phyloP scores from a whole-genome alignment of 2,888 invertebrate genomes.

The Dynastes maya region DNA sequence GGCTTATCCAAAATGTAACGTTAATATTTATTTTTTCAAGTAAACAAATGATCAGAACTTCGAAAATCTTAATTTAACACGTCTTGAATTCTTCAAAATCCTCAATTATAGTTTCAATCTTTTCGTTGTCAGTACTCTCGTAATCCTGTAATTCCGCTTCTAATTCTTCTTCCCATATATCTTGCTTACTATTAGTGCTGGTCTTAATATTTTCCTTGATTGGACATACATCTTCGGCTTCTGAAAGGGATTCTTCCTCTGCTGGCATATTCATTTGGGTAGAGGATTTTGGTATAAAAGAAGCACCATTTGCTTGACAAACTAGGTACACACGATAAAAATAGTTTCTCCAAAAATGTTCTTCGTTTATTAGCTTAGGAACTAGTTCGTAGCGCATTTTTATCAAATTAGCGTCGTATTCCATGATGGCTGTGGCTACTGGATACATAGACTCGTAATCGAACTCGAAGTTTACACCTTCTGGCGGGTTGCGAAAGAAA shows the following conservation, averaged over 20 bases:
- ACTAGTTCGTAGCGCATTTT: slow-evolving; percentile 99
- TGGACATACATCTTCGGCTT: slow-evolving; percentile 45
- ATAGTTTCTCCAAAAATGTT: slow-evolving; percentile 99
- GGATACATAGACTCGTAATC: slow-evolving; percentile 95
- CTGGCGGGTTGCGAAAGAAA: slow-evolving; percentile 96
- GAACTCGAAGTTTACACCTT: slow-evolving; percentile 95
- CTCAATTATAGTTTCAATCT: slow-evolving; percentile 69
- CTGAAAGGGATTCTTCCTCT: not conserved
- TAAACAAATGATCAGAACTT: too few species aligned
- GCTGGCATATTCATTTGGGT: slow-evolving; percentile 71
- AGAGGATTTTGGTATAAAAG: slow-evolving; percentile 68
- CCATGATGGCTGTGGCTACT: slow-evolving; percentile 94
- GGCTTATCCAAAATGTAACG: too few species aligned
- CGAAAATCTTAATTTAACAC: too few species aligned
- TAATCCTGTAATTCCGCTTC: slow-evolving; percentile 96
- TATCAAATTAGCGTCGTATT: slow-evolving; percentile 95
- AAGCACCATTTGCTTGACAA: slow-evolving; percentile 92
- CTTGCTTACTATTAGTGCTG: slow-evolving; percentile 73
- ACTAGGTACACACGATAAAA: slow-evolving; percentile 99
- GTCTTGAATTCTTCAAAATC: slow-evolving; percentile 68
- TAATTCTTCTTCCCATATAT: slow-evolving; percentile 93
- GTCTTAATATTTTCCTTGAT: slow-evolving; percentile 63
- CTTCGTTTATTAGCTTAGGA: slow-evolving; percentile 99
- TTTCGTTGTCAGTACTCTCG: slow-evolving; percentile 84
- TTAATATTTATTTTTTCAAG: too few species aligned